Conservation (phyloP, 2,113 vertebrate species). For the Todiramphus chloris region DNA sequence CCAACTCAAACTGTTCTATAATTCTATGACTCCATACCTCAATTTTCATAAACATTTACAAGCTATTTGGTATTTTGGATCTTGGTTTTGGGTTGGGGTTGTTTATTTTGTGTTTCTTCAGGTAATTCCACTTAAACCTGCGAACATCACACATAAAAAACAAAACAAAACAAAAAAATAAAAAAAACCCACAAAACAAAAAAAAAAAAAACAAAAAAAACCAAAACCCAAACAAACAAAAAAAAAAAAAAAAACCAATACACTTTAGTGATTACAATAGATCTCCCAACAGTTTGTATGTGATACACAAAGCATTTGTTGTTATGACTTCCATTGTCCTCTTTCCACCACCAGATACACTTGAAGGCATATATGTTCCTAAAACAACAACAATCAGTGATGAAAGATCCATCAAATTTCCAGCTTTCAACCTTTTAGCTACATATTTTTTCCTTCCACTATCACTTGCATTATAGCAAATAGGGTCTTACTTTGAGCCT, state of each 20-base stretch:
- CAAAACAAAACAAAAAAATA: too few species aligned
- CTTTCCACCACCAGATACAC: not conserved
- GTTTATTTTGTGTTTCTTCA: not conserved
- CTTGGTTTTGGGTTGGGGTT: not conserved
- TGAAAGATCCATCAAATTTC: not conserved
- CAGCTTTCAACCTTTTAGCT: not conserved
- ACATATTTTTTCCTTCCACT: not conserved
- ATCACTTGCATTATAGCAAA: not conserved
- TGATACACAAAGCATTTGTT: not conserved
- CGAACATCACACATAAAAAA: not conserved
- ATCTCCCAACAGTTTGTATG: not conserved
- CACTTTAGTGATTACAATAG: not conserved
- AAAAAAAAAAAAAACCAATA: not conserved
- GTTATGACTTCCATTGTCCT: not conserved
- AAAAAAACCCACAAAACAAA: too few species aligned
- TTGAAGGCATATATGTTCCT: not conserved
- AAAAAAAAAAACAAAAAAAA: not conserved
- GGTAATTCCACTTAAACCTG: not conserved
- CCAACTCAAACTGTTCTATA: not conserved
- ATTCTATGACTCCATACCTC: not conserved
- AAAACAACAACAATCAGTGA: not conserved
- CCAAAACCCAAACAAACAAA: not conserved
- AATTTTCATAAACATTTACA: not conserved
- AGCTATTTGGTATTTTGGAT: fast-evolving
- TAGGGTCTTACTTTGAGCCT: not conserved